These are phyloP conservation scores for Amorpha juglandis DNA, from an alignment of 2,888 invertebrate species.

Conservation along the genomic window DNA sequence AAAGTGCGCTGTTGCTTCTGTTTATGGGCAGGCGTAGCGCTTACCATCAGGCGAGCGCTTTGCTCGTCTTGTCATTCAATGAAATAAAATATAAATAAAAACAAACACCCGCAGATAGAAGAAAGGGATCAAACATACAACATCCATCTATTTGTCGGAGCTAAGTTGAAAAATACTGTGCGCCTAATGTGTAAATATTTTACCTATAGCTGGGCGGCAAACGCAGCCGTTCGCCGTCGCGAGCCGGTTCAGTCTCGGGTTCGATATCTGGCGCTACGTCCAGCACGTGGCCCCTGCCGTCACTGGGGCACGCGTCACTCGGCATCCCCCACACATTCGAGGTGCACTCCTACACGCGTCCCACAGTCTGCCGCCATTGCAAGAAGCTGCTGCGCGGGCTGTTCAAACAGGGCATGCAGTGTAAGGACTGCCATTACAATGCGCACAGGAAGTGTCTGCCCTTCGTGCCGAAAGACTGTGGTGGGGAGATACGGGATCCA, in stretches of 20 bases:
- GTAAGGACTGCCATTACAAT: conserved; percentile 98
- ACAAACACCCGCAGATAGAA: too few species aligned
- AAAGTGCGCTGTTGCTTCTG: too few species aligned
- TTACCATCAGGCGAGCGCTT: too few species aligned
- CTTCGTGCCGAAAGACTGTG: conserved; percentile 94
- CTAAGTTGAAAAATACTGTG: too few species aligned
- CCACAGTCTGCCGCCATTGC: conserved; percentile 98
- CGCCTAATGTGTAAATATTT: neutral
- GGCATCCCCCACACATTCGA: conserved; percentile 96
- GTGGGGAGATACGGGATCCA: conserved; percentile 87
- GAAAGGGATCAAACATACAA: too few species aligned
- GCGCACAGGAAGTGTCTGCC: conserved; percentile 97
- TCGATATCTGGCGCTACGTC: conserved; percentile 19
- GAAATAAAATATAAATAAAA: too few species aligned
- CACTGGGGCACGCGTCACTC: conserved; percentile 37
- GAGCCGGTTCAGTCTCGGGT: conserved; percentile 80
- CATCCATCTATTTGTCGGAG: too few species aligned
- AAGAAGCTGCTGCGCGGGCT: conserved; percentile 97
- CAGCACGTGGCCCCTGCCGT: conserved; percentile 48
- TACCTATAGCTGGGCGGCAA: conserved; percentile 59
- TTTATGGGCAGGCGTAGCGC: too few species aligned
- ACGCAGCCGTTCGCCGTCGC: conserved; percentile 88
- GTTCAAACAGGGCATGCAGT: conserved; percentile 98
- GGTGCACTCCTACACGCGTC: conserved; percentile 97
- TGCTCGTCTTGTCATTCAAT: too few species aligned